These are phyloP conservation scores for Cetonia aurata DNA, from an alignment of 2,888 invertebrate species.

Conservation along the genomic window DNA sequence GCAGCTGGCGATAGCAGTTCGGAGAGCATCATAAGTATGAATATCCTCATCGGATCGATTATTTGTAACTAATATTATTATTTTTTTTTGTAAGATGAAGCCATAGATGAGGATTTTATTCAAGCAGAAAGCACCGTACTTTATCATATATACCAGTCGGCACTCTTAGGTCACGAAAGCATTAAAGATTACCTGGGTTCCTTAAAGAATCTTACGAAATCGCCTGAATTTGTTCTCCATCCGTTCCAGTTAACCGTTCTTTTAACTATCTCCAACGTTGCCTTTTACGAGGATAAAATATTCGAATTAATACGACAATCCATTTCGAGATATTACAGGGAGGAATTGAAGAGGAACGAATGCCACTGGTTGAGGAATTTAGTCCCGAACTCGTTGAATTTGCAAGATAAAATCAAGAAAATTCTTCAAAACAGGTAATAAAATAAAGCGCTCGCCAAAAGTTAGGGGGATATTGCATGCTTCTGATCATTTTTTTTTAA, in stretches of 20 bases:
- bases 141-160: constrained; percentile 70
- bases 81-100: constrained; percentile 61
- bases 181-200: constrained; percentile 67
- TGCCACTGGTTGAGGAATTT: constrained; percentile 72
- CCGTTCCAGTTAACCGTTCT: constrained; percentile 75
- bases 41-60: background rate
- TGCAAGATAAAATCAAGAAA: constrained; percentile 65
- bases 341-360: constrained; percentile 59
- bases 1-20: constrained; percentile 52
- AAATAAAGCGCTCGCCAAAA: too few relatives aligned
- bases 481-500: too few relatives aligned
- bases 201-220: constrained; percentile 68
- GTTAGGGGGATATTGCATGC: too few relatives aligned
- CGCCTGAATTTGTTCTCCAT: constrained; percentile 73
- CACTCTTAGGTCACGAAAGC: constrained; percentile 64
- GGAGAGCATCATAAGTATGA: constrained; percentile 60
- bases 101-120: constrained; percentile 68
- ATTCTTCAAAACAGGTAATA: constrained; percentile 68
- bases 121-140: constrained; percentile 74
- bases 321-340: constrained; percentile 59
- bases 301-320: constrained; percentile 64
- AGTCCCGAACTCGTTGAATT: constrained; percentile 60
- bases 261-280: constrained; percentile 66
- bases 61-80: constrained; percentile 14
- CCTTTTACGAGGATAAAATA: constrained; percentile 66